phyloP scores from a whole-genome alignment of 2,888 invertebrate species.

The Scaptomyza parva region DNA sequence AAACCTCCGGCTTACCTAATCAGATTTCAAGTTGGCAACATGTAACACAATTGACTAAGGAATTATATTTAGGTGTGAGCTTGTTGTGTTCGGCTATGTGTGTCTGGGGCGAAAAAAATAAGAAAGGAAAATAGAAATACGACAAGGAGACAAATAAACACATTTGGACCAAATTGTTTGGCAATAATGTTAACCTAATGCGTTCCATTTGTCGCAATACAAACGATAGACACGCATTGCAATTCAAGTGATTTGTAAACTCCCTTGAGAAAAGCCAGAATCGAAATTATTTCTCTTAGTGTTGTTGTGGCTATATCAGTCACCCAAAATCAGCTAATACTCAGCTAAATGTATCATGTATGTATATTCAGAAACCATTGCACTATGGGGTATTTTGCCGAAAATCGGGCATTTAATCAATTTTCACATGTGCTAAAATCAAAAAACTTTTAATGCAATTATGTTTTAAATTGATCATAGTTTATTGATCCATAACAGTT shows the following conservation, averaged over 20 bases:
- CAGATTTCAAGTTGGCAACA: slow-evolving; percentile 74
- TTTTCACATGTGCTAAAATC: no score
- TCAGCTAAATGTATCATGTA: background rate
- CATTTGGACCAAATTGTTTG: slow-evolving; percentile 79
- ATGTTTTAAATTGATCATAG: no score
- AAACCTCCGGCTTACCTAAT: slow-evolving; percentile 52
- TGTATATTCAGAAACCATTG: slow-evolving; percentile 1
- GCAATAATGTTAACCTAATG: slow-evolving; percentile 80
- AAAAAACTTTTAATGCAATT: no score
- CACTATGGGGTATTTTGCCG: no score
- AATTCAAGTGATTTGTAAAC: slow-evolving; percentile 66
- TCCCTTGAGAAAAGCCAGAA: slow-evolving; percentile 38
- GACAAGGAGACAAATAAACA: slow-evolving; percentile 70
- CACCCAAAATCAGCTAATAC: slow-evolving; percentile 3
- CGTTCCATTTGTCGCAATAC: slow-evolving; percentile 79
- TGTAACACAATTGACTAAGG: slow-evolving; percentile 68
- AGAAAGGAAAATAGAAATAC: slow-evolving; percentile 16
- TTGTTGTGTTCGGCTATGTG: slow-evolving; percentile 3
- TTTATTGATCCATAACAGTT: no score
- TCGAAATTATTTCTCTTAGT: slow-evolving; percentile 1
- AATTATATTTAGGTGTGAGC: slow-evolving; percentile 52
- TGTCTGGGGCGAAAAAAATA: slow-evolving; percentile 1
- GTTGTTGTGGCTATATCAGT: slow-evolving; percentile 9
- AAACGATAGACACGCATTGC: slow-evolving; percentile 69
- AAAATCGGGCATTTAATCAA: no score